These are phyloP conservation scores for Danio jaintianensis DNA, from an alignment of 2,797 vertebrate genomes.

Conservation along the genomic window DNA sequence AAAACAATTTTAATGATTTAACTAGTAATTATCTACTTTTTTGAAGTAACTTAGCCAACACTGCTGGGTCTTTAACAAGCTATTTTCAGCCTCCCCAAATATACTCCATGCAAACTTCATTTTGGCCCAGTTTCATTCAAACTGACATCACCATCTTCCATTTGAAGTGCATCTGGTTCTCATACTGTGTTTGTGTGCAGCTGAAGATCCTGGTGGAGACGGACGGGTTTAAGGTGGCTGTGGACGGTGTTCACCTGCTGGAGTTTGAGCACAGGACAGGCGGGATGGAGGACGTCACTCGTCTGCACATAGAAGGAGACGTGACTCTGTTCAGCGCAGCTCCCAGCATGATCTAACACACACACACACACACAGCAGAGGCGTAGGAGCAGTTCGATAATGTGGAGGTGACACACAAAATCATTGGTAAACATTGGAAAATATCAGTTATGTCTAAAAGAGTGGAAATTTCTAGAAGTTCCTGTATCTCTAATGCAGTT, in stretches of 20 bases:
- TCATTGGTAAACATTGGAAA: slow-evolving; percentile 1
- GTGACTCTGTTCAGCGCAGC: slow-evolving; percentile 79
- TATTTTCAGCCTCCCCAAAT: too few species aligned
- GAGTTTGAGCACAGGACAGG: slow-evolving; percentile 87
- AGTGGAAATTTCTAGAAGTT: background rate
- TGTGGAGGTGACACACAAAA: background rate
- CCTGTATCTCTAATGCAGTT: background rate
- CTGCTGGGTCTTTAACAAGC: too few species aligned
- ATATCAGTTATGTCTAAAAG: slow-evolving; percentile 15
- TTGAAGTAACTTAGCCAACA: too few species aligned
- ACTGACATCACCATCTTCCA: too few species aligned
- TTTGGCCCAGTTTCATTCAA: too few species aligned
- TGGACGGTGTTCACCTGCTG: slow-evolving; percentile 86
- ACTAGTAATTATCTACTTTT: too few species aligned
- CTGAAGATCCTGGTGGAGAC: slow-evolving; percentile 89
- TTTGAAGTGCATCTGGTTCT: background rate
- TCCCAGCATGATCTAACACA: slow-evolving; percentile 81
- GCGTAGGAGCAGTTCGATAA: background rate
- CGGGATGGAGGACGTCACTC: slow-evolving; percentile 82
- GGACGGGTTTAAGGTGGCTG: slow-evolving; percentile 88
- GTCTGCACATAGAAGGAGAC: slow-evolving; percentile 83
- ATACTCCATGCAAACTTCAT: too few species aligned
- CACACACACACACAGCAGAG: background rate
- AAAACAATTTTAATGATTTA: too few species aligned
- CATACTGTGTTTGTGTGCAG: slow-evolving; percentile 70